A percentile compares a stretch with the other conserved stretches of the same genome.
phyloP scores from a whole-genome alignment of 2,797 vertebrate genomes.

The Pampus argenteus region DNA sequence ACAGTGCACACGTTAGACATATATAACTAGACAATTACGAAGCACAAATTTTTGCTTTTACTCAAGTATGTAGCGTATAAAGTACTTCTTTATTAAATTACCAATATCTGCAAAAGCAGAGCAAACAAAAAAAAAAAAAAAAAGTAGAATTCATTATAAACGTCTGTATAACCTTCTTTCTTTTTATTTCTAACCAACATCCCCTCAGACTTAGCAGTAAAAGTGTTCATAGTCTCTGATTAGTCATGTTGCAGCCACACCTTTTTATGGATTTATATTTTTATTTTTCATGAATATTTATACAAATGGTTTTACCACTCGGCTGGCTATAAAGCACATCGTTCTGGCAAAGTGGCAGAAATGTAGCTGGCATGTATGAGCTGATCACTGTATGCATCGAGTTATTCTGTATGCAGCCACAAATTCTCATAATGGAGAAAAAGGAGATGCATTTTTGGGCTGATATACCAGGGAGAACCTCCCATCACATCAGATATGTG shows the following conservation, averaged over 20 bases:
- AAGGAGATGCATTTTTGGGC: slow-evolving; percentile 2
- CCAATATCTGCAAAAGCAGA: too few relatives aligned
- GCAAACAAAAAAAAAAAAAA: too few relatives aligned
- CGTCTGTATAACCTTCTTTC: background rate
- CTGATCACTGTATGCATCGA: background rate
- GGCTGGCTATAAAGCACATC: slow-evolving; percentile 17
- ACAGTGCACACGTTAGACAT: background rate
- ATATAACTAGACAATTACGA: background rate
- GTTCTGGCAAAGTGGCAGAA: slow-evolving; percentile 27
- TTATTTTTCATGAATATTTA: slow-evolving; percentile 43
- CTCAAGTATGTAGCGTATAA: too few relatives aligned
- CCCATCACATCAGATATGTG: background rate
- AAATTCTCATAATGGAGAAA: background rate
- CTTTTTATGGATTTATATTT: background rate
- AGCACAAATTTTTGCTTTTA: background rate
- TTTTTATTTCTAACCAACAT: background rate
- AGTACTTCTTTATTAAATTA: too few relatives aligned
- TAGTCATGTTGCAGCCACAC: background rate
- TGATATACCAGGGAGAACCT: background rate
- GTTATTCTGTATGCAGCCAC: background rate
- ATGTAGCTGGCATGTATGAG: slow-evolving; percentile 22
- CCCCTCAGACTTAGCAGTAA: background rate
- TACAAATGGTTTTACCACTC: slow-evolving; percentile 21
- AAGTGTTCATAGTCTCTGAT: background rate
- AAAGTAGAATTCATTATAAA: background rate